Conservation (phyloP, 2,888 invertebrate species). For the Dione juno region DNA sequence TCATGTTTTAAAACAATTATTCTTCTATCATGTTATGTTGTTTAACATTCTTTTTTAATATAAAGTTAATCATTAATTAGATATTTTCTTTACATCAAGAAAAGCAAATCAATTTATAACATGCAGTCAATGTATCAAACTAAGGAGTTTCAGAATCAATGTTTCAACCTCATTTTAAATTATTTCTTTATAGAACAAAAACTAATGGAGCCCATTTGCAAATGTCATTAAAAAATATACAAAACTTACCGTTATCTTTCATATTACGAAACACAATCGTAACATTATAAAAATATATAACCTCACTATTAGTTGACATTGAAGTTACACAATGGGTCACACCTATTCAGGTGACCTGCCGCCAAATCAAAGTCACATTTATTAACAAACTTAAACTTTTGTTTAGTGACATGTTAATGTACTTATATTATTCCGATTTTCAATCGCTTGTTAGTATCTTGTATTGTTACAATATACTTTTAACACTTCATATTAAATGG, state of each 20-base stretch:
- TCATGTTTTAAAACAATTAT: too few relatives aligned
- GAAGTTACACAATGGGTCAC: constrained; percentile 45
- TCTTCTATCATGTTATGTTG: too few relatives aligned
- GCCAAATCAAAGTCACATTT: constrained; percentile 60
- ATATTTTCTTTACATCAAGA: too few relatives aligned
- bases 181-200: too few relatives aligned
- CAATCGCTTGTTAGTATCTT: constrained; percentile 15
- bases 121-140: too few relatives aligned
- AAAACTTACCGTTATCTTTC: neutral
- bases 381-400: constrained; percentile 53
- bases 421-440: constrained; percentile 24
- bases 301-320: constrained; percentile 48
- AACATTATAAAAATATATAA: constrained; percentile 40
- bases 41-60: too few relatives aligned
- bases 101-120: too few relatives aligned
- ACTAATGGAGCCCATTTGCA: too few relatives aligned
- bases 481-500: neutral
- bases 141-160: too few relatives aligned
- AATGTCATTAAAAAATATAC: neutral
- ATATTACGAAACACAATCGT: constrained; percentile 35
- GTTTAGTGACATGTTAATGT: constrained; percentile 45
- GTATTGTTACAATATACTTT: constrained; percentile 21
- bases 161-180: too few relatives aligned
- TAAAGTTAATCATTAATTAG: too few relatives aligned
- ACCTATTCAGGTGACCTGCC: constrained; percentile 48